Percentiles rank a stretch among this genome's conserved stretches.
These are phyloP conservation scores for Erebia ligea DNA, from an alignment of 2,888 invertebrate species.

Conservation along the genomic window DNA sequence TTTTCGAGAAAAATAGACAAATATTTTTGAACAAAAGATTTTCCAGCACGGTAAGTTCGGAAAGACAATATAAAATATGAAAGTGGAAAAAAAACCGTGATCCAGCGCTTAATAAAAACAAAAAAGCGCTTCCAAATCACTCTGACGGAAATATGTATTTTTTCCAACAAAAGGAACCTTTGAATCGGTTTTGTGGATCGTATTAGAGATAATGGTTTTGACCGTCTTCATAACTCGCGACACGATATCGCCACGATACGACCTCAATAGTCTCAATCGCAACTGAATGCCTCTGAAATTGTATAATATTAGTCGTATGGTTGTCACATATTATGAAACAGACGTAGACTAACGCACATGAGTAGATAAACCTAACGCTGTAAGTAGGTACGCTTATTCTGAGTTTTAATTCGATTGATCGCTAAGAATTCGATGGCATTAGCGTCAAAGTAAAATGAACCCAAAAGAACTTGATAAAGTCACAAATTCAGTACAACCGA, in stretches of 20 bases:
- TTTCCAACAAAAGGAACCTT: slow-evolving; percentile 10
- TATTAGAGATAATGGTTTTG: slow-evolving; percentile 15
- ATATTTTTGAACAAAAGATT: slow-evolving; percentile 8
- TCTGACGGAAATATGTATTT: slow-evolving; percentile 2
- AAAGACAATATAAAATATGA: neutral
- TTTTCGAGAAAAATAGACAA: neutral
- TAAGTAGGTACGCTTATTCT: no score
- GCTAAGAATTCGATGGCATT: no score
- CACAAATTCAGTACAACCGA: no score
- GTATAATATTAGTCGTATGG: no score
- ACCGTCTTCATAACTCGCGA: neutral
- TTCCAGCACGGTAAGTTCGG: neutral
- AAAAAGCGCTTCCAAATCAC: slow-evolving; percentile 1
- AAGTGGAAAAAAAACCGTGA: neutral
- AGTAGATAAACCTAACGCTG: no score
- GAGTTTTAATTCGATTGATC: no score
- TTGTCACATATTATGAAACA: no score
- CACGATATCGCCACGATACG: neutral
- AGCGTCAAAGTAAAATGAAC: no score
- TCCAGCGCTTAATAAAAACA: neutral
- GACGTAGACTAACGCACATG: no score
- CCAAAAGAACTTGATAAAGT: no score
- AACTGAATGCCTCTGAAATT: no score
- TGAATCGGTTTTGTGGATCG: slow-evolving; percentile 13
- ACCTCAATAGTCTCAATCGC: neutral